Conservation (phyloP, 2,888 invertebrate genomes). For the Cantharis flavilabris region DNA sequence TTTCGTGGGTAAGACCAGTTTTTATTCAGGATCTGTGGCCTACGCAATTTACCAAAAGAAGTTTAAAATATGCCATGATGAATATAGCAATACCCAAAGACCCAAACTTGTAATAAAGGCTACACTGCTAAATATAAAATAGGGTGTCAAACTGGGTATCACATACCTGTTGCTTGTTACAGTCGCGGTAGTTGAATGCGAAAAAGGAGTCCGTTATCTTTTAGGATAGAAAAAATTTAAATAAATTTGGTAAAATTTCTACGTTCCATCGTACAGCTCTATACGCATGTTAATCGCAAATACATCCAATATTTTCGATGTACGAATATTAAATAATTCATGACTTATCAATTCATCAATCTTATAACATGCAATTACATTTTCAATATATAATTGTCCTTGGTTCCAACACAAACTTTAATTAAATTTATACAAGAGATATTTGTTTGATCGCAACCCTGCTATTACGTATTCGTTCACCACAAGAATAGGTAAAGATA, state of each 20-base stretch:
- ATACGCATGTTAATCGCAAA: not conserved
- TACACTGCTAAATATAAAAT: not conserved
- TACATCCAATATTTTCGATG: not conserved
- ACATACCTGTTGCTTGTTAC: not conserved
- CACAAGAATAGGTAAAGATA: not conserved
- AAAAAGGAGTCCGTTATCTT: not conserved
- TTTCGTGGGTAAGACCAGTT: not conserved
- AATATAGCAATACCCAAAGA: not conserved
- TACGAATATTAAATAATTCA: not conserved
- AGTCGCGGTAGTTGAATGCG: not conserved
- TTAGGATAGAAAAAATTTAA: not conserved
- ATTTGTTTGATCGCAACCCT: conserved; percentile 1
- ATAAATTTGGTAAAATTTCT: not conserved
- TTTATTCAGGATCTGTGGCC: not conserved
- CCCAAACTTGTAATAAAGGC: not conserved
- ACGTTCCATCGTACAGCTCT: not conserved
- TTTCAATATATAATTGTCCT: not conserved
- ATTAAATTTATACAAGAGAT: not conserved
- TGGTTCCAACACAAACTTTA: not conserved
- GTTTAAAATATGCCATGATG: not conserved
- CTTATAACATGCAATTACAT: not conserved
- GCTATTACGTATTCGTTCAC: not conserved
- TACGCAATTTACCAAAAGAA: not conserved
- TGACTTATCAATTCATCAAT: not conserved
- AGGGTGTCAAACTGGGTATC: not conserved